Base-by-base conservation (phyloP, 1,140 invertebrate species). In the Meloidogyne floridensis region DNA sequence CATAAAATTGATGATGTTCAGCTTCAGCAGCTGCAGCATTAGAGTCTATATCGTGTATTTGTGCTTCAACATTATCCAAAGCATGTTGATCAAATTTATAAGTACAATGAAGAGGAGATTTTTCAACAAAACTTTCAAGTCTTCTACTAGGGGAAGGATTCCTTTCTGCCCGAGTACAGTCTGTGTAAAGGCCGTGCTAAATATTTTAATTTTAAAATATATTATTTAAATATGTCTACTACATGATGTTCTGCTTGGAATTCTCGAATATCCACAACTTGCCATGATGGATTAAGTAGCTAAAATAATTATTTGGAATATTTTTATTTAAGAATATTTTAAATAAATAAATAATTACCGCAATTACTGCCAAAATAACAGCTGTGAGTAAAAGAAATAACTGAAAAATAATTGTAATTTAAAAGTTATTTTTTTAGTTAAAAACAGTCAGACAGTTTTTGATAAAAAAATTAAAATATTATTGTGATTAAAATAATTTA, bases 1-100 rank as follows among this genome's bases (percentile, higher is more conserved):
- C 87, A 74, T 82, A 89, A 77, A 89, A 89, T 73, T 89, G 88
- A 82, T 89, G 88, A 77, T 89, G 89, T 73, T 88, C 88, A 42
- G 89, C 82, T 76, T 89, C 88, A 11, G 87, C 89, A 13, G 88
- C 88, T 69, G 88, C 88, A 47, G 84, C 84, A 80, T 90, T 87
- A 15, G 78, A 72, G 74, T 89, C 89, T 51, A 87, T 83, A 70
- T 90, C 84, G 5, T 80, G 75, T n/a, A 85, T 82, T 65, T 87
- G 87, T 78, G 83, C 86, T 65, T 89, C 89, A 51, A 89, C 81
- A 32, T 88, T 77, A 71, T 89, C 77, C 5, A 77, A 81, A 5
- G 87, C 86, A 10, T 84, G 78, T 56, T 85, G 77, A 79, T 89
- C 88, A 76, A 89, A 89, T 81, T 89, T 89, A 71, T 89, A 89